A percentile compares a stretch with the other conserved stretches of the same genome.
Evolutionary conservation across 2,113 vertebrate genomes (phyloP).

Genomic region (Mixornis gularis): DNA sequence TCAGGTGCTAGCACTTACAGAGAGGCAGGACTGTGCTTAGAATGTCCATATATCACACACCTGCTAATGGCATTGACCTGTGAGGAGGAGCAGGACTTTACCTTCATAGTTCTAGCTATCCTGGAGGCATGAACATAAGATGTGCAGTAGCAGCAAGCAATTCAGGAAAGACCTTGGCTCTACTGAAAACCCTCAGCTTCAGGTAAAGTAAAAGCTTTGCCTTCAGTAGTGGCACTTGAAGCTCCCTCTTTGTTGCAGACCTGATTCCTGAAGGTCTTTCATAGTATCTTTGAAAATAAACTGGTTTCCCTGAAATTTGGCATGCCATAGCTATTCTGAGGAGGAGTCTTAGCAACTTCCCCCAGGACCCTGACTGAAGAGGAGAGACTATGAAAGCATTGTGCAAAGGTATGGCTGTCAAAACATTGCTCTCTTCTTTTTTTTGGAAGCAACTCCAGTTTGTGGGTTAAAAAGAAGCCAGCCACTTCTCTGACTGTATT

Average conservation of each 20-base stretch:
- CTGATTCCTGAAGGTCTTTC: not conserved
- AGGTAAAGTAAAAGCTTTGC: not conserved
- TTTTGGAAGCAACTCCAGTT: not conserved
- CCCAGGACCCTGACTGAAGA: not conserved
- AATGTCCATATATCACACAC: not conserved
- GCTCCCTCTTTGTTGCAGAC: not conserved
- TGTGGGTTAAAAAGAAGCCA: not conserved
- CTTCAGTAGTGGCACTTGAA: not conserved
- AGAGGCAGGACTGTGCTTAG: not conserved
- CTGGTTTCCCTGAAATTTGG: not conserved
- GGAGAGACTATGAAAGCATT: not conserved
- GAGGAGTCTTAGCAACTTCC: not conserved
- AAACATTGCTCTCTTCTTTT: not conserved
- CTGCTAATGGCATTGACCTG: not conserved
- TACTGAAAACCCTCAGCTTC: not conserved
- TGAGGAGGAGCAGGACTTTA: not conserved
- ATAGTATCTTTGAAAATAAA: not conserved
- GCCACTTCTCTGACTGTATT: not conserved
- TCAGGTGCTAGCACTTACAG: not conserved
- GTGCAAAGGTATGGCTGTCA: not conserved
- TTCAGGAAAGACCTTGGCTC: not conserved
- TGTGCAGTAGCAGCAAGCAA: not conserved
- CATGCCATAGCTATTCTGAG: not conserved
- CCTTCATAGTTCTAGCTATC: not conserved
- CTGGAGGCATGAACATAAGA: not conserved